phyloP scores from a whole-genome alignment of 2,888 invertebrate genomes.

The Pycnomerus fuliginosus region DNA sequence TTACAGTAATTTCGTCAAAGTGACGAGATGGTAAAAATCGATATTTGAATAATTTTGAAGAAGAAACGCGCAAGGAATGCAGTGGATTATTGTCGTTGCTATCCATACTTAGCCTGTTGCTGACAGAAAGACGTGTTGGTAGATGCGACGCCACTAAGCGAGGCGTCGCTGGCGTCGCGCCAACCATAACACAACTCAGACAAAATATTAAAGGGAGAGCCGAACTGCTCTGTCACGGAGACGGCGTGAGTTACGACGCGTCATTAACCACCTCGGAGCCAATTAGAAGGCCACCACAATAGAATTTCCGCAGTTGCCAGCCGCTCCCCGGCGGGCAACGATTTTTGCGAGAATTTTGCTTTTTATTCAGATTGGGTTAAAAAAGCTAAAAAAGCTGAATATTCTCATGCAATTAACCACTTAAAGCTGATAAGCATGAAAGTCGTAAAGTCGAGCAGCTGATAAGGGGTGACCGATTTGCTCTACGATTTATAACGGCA shows the following conservation, averaged over 20 bases:
- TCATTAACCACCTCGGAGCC: conserved; percentile 22
- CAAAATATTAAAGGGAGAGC: conserved; percentile 40
- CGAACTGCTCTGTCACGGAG: conserved; percentile 27
- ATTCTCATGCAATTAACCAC: conserved; percentile 29
- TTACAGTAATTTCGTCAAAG: too few species aligned
- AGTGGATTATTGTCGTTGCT: conserved; percentile 24
- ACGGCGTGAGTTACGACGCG: conserved; percentile 30
- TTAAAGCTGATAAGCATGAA: conserved; percentile 26
- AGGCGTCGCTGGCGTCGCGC: conserved; percentile 40
- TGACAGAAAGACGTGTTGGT: conserved; percentile 32
- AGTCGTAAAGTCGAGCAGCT: conserved; percentile 21
- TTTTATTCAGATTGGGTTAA: conserved; percentile 5
- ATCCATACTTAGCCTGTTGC: conserved; percentile 38
- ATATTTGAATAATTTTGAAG: too few species aligned
- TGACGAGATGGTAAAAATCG: too few species aligned
- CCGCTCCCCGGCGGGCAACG: too few species aligned
- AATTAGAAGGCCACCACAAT: conserved; percentile 19
- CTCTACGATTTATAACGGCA: conserved; percentile 14
- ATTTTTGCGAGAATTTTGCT: too few species aligned
- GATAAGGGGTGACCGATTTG: conserved; percentile 23
- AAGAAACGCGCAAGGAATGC: not conserved
- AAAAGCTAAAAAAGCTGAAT: conserved; percentile 13
- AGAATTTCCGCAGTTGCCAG: too few species aligned
- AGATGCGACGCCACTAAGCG: conserved; percentile 37
- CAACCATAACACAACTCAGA: conserved; percentile 45